Conservation (phyloP, 2,113 vertebrate species). For the Hoplias malabaricus region DNA sequence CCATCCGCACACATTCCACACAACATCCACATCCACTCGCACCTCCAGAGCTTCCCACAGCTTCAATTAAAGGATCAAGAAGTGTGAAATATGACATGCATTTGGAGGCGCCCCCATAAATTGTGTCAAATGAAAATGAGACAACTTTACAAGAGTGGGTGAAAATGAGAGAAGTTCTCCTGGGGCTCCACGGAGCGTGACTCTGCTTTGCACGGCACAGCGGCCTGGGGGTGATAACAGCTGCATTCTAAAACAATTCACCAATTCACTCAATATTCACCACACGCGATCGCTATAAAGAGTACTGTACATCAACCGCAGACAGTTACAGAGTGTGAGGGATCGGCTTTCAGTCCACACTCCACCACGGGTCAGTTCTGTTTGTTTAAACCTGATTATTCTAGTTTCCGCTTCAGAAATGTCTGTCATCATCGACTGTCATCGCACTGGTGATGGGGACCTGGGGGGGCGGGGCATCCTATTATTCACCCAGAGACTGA, state of each 20-base stretch:
- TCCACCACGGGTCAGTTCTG: neutral
- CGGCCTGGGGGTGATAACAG: constrained; percentile 22
- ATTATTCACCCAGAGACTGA: too few relatives aligned
- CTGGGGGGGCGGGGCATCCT: too few relatives aligned
- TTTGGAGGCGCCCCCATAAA: constrained; percentile 43
- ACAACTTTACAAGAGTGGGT: constrained; percentile 39
- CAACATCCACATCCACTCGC: too few relatives aligned
- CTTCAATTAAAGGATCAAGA: constrained; percentile 37
- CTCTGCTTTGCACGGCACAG: constrained; percentile 26
- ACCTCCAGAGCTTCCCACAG: constrained; percentile 40
- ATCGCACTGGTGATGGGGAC: too few relatives aligned
- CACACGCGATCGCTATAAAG: neutral
- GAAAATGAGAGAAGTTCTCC: constrained; percentile 29
- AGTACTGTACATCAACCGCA: neutral
- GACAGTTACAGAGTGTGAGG: neutral
- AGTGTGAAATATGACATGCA: constrained; percentile 38
- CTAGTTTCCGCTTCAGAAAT: too few relatives aligned
- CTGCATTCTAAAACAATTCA: constrained; percentile 28
- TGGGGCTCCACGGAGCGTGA: constrained; percentile 8
- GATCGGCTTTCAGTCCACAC: neutral
- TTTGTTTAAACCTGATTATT: too few relatives aligned
- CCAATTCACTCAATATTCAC: constrained; percentile 33
- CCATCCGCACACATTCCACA: constrained; percentile 13
- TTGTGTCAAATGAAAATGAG: constrained; percentile 44
- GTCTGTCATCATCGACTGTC: too few relatives aligned